A percentile compares a stretch with the other conserved stretches of the same genome.
Evolutionary conservation across 2,797 vertebrate species (phyloP).

Genomic region (Alca torda): DNA sequence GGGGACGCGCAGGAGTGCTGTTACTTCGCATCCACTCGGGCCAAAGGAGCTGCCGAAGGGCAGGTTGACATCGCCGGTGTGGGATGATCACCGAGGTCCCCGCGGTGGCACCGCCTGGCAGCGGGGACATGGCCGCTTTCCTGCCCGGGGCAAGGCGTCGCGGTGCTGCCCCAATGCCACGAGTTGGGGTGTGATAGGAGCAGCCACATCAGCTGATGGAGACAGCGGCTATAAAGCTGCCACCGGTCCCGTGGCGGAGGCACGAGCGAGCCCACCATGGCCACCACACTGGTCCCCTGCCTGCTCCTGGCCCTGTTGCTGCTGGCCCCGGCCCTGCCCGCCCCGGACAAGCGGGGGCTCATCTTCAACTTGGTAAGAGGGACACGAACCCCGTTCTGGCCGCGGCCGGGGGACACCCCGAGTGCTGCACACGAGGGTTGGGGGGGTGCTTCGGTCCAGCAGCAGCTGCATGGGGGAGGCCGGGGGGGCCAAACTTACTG

Average conservation of each 20-base stretch:
- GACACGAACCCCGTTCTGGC: rapidly evolving
- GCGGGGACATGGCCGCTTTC: background rate
- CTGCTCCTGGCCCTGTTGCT: conserved; percentile 42
- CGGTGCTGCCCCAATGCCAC: background rate
- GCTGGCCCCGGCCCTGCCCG: background rate
- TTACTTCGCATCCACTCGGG: rapidly evolving
- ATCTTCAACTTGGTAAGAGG: conserved; percentile 74
- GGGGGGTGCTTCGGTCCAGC: background rate
- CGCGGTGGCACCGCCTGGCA: background rate
- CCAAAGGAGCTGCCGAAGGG: background rate
- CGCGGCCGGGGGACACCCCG: rapidly evolving
- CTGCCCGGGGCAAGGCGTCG: background rate
- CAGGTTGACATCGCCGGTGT: rapidly evolving
- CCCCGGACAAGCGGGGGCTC: conserved; percentile 31
- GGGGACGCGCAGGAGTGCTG: rapidly evolving
- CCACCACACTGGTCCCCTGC: background rate
- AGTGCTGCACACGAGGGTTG: background rate
- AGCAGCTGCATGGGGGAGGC: background rate
- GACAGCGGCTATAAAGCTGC: background rate
- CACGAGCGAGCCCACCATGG: background rate
- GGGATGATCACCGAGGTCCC: background rate
- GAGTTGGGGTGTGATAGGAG: background rate
- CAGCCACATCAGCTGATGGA: background rate
- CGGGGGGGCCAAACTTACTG: background rate
- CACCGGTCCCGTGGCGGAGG: rapidly evolving